phyloP scores from a whole-genome alignment of 2,888 invertebrate species.

The Lepidocyrtinus sp. region DNA sequence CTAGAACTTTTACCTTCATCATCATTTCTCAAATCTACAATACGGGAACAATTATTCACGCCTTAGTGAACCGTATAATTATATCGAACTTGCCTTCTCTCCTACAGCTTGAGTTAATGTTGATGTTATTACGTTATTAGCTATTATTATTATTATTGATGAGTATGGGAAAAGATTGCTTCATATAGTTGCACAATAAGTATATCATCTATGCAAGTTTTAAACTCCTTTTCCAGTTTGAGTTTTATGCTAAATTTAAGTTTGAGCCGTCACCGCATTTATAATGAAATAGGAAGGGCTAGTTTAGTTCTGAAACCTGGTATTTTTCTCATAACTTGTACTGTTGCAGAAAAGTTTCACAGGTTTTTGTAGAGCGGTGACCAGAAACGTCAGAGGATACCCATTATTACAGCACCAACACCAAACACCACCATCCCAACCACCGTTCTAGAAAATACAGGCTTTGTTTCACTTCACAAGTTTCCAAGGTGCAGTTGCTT shows the following conservation, averaged over 20 bases:
- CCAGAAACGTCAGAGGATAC: neutral
- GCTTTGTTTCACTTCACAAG: too few relatives aligned
- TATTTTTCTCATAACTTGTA: neutral
- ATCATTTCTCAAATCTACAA: neutral
- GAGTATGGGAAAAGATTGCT: too few relatives aligned
- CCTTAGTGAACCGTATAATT: slow-evolving; percentile 46
- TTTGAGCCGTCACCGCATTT: neutral
- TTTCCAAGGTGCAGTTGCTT: too few relatives aligned
- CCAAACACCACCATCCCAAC: too few relatives aligned
- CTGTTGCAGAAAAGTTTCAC: neutral
- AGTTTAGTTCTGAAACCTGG: too few relatives aligned
- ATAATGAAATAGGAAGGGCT: neutral
- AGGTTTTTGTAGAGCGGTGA: neutral
- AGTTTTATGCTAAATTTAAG: too few relatives aligned
- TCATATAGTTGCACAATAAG: too few relatives aligned
- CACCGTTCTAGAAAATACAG: too few relatives aligned
- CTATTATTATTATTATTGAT: neutral
- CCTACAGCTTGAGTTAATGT: neutral
- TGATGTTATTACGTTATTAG: neutral
- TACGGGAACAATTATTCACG: slow-evolving; percentile 45
- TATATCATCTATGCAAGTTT: too few relatives aligned
- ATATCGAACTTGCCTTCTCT: neutral
- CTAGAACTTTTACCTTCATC: slow-evolving; percentile 29
- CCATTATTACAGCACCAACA: too few relatives aligned
- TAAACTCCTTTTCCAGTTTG: too few relatives aligned